Conservation (phyloP, 1,140 invertebrate genomes). For the Drosophila santomea region DNA sequence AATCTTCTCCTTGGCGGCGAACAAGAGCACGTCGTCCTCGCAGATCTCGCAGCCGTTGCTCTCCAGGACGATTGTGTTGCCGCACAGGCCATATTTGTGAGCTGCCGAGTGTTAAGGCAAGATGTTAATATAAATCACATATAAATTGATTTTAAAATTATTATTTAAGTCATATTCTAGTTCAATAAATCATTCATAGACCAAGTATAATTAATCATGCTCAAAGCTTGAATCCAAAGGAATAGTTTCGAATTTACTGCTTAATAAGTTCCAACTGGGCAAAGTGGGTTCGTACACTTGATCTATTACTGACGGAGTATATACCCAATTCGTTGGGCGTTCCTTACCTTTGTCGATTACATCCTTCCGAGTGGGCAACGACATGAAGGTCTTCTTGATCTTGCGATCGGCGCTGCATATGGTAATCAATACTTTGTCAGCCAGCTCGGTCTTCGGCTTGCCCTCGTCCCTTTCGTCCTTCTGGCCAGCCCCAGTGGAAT, state of each 20-base stretch:
- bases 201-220: no score
- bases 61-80: slow-evolving; percentile 69
- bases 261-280: neutral
- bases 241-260: no score
- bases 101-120: slow-evolving; percentile 19
- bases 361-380: slow-evolving; percentile 68
- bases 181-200: neutral
- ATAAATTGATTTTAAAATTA: neutral
- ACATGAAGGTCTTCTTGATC: slow-evolving; percentile 75
- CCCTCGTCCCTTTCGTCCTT: slow-evolving; percentile 38
- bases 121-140: no score
- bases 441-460: slow-evolving; percentile 51
- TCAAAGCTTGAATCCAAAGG: no score
- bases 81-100: slow-evolving; percentile 65
- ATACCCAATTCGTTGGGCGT: neutral
- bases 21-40: slow-evolving; percentile 67
- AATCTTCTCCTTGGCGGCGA: slow-evolving; percentile 73
- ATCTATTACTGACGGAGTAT: no score
- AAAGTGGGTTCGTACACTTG: neutral
- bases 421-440: slow-evolving; percentile 74
- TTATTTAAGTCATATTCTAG: neutral
- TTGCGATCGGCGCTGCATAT: slow-evolving; percentile 75
- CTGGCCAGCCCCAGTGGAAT: slow-evolving; percentile 45
- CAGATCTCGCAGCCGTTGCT: slow-evolving; percentile 75
- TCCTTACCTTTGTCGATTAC: slow-evolving; percentile 71